These are phyloP conservation scores for Sinopyrophorus schimmeli DNA, from an alignment of 2,888 invertebrate genomes.

Conservation along the genomic window DNA sequence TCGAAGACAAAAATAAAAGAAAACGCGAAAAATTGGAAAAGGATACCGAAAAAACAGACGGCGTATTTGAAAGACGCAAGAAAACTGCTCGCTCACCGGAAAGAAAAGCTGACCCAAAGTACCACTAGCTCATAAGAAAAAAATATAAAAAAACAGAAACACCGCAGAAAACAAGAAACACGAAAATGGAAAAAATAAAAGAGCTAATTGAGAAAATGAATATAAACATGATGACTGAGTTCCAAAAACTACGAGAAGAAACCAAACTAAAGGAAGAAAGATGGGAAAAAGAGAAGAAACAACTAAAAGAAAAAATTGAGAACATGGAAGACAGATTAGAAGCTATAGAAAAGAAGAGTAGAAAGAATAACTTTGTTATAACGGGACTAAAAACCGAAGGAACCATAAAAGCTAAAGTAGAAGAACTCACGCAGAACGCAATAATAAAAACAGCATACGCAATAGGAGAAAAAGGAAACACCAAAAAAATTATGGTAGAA, in stretches of 20 bases:
- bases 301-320: constrained; percentile 3
- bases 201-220: constrained; percentile 3
- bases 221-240: constrained; percentile 5
- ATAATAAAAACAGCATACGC: too few species aligned
- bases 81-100: too few species aligned
- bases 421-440: too few species aligned
- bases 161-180: background rate
- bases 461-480: too few species aligned
- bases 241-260: background rate
- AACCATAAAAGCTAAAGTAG: too few species aligned
- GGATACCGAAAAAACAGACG: background rate
- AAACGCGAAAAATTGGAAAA: background rate
- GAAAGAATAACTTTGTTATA: constrained; percentile 4
- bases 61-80: background rate
- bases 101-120: background rate
- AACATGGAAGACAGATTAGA: constrained; percentile 4
- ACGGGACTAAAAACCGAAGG: constrained; percentile 5
- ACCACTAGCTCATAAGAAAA: constrained; percentile 3
- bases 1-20: background rate
- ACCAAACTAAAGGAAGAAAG: background rate
- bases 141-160: background rate
- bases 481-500: too few species aligned
- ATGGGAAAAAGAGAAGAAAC: constrained; percentile 2
- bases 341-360: constrained; percentile 3
- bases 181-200: constrained; percentile 1